These are phyloP conservation scores for Drosophila subsilvestris DNA, from an alignment of 2,888 invertebrate genomes.

Conservation along the genomic window DNA sequence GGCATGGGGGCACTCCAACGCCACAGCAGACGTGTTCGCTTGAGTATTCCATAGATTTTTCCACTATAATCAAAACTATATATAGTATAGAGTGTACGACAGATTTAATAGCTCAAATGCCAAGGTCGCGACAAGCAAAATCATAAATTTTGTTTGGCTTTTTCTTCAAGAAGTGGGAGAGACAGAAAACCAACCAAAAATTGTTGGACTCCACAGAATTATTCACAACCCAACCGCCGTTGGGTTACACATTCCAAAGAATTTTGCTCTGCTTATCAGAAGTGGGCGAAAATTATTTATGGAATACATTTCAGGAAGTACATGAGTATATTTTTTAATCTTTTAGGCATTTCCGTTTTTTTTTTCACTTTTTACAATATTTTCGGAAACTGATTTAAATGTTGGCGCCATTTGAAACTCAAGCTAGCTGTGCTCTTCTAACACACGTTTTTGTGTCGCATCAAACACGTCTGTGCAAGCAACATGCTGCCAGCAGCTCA, in stretches of 20 bases:
- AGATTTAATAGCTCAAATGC: constrained; percentile 57
- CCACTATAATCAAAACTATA: constrained; percentile 17
- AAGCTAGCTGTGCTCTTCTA: too few relatives aligned
- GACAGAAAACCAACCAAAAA: neutral
- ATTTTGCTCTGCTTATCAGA: neutral
- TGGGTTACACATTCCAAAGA: neutral
- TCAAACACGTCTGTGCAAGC: too few relatives aligned
- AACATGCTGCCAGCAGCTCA: too few relatives aligned
- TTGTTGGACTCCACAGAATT: neutral
- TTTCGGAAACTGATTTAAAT: too few relatives aligned
- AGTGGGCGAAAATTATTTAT: neutral
- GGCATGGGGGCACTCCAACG: too few relatives aligned
- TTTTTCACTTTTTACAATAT: neutral
- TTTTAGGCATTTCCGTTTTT: neutral
- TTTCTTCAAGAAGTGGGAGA: constrained; percentile 5
- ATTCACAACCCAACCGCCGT: neutral
- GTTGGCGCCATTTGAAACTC: neutral
- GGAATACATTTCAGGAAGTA: neutral
- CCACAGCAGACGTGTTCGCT: constrained; percentile 30
- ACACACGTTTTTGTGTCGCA: too few relatives aligned
- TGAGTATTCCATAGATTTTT: constrained; percentile 16
- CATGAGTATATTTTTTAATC: neutral
- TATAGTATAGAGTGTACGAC: constrained; percentile 10
- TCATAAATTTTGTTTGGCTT: constrained; percentile 45
- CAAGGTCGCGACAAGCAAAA: constrained; percentile 55